phyloP scores from a whole-genome alignment of 2,888 invertebrate genomes.

The Leptura quadrifasciata region DNA sequence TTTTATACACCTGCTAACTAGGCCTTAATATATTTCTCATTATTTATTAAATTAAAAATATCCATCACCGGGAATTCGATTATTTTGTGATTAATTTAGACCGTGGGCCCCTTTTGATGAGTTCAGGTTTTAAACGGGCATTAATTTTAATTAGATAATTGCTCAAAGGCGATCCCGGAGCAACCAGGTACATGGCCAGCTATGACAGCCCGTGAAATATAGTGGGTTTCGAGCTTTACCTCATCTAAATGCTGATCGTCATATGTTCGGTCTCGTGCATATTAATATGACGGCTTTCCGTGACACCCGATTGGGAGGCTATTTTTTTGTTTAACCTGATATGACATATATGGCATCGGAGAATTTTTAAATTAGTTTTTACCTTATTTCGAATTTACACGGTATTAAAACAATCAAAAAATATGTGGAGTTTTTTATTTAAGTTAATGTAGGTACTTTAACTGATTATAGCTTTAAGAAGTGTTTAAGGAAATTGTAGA shows the following conservation, averaged over 20 bases:
- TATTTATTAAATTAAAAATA: conserved; percentile 74
- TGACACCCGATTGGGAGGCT: conserved; percentile 20
- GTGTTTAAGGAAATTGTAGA: background rate
- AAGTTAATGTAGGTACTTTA: background rate
- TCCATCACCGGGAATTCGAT: conserved; percentile 72
- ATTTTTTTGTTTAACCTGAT: conserved; percentile 28
- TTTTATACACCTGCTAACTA: conserved; percentile 73
- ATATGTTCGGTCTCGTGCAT: conserved; percentile 36
- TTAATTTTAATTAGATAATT: conserved; percentile 75
- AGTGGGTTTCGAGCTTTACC: conserved; percentile 61
- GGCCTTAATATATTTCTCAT: conserved; percentile 72
- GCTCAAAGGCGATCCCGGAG: conserved; percentile 70
- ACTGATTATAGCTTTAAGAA: background rate
- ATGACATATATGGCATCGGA: conserved; percentile 28
- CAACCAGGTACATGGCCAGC: conserved; percentile 63
- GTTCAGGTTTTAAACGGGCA: conserved; percentile 72
- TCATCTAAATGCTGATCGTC: conserved; percentile 62
- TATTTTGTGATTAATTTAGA: conserved; percentile 73
- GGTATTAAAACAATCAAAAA: background rate
- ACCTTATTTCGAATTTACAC: conserved; percentile 1
- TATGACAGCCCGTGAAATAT: conserved; percentile 67
- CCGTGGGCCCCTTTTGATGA: conserved; percentile 71
- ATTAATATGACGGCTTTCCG: conserved; percentile 47
- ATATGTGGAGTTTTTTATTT: background rate
- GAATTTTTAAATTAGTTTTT: conserved; percentile 30